These are phyloP conservation scores for Synaphobranchus kaupii DNA, from an alignment of 2,797 vertebrate species.

Conservation along the genomic window DNA sequence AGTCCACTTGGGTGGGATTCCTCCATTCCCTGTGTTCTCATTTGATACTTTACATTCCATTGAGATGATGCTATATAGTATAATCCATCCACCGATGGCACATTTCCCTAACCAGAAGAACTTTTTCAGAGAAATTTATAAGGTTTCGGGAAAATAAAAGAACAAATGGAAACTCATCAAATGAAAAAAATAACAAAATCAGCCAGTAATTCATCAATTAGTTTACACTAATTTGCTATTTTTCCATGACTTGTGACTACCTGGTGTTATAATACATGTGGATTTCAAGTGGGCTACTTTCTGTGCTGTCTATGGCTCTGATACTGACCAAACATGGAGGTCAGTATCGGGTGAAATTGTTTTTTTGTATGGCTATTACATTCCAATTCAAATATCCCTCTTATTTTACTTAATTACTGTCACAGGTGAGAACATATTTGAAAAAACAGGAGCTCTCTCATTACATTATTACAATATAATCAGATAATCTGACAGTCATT, in stretches of 20 bases:
- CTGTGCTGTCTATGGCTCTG: slow-evolving; percentile 18
- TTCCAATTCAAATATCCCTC: background rate
- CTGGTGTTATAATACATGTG: background rate
- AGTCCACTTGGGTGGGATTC: too few species aligned
- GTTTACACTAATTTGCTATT: background rate
- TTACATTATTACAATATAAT: background rate
- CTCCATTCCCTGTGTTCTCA: too few species aligned
- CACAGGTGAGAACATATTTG: background rate
- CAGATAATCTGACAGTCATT: background rate
- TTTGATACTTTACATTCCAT: too few species aligned
- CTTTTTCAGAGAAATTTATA: too few species aligned
- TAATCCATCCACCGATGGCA: too few species aligned
- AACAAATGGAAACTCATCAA: too few species aligned
- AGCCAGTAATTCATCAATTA: too few species aligned
- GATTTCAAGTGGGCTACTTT: background rate
- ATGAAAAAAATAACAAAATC: too few species aligned
- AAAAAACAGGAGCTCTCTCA: background rate
- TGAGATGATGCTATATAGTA: too few species aligned
- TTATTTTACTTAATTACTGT: background rate
- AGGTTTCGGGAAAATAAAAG: too few species aligned
- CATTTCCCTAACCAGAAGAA: too few species aligned
- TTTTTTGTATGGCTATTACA: background rate
- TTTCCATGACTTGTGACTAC: background rate
- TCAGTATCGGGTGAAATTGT: background rate
- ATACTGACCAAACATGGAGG: background rate